phyloP scores from a whole-genome alignment of 2,113 vertebrate species.

The human (Homo sapiens) region GRCh38 chr13:25137501-25138000 shows the following conservation, averaged over 20 bases:
- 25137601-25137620: constrained; percentile 68
- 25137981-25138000: background rate
- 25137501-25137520: background rate
- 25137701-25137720: constrained; percentile 82
- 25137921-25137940: background rate
- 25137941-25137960: background rate
- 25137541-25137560: constrained; percentile 45
- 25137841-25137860: constrained; percentile 81
- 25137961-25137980: background rate
- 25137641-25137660: constrained; percentile 64
- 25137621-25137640: constrained; percentile 42
- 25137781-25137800: constrained; percentile 84
- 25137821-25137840: constrained; percentile 81
- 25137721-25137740: constrained; percentile 81
- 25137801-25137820: constrained; percentile 80
- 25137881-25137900: constrained; percentile 63
- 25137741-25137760: constrained; percentile 89
- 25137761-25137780: constrained; percentile 85
- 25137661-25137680: constrained; percentile 82
- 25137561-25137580: background rate
- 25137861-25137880: constrained; percentile 61
- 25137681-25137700: constrained; percentile 75
- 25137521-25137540: background rate
- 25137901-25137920: background rate
- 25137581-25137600: constrained; percentile 26